Evolutionary conservation across 2,888 invertebrate species (phyloP), one percentile per base, ranked within the genome.

Genomic region (Peribatodes rhomboidaria): DNA sequence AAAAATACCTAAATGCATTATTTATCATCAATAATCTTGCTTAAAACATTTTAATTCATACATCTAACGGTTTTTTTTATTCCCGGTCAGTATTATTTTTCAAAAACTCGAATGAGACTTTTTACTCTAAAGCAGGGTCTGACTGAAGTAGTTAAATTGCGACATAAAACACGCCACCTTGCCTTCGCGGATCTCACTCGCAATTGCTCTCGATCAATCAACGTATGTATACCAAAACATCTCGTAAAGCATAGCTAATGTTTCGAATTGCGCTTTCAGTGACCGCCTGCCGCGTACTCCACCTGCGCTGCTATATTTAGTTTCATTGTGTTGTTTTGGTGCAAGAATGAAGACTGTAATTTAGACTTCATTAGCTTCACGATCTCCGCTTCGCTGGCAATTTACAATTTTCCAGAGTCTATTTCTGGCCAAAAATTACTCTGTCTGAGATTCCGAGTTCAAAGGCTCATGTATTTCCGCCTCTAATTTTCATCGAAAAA

Each of bases 261-360:
- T 75, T 78, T 76, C 75, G 72, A 73, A 74, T 78, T 81, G 77
- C 79, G 81, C 82, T 82, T 79, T 80, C 76, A 81, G 78, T 76
- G 82, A 77, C 79, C 78, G 82, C 77, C 79, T 82, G 77, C 79
- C 78, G 82, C 74, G 79, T 82, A 81, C 82, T 84, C 84, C 85
- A 86, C 85, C 87, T 87, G 86, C 81, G 78, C 65, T 74, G 83
- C 89, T 92, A 92, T 90, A 90, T 87, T 91, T 92, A 92, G 90
- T 85, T 82, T 84, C 88, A 90, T 90, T 92, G 90, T 90, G 85
- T 83, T 86, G 83, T 67, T 68, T 65, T 65, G 80, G 80, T 81
- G 83, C 85, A 82, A 81, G 83, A 84, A 85, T 84, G 82, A 83
- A 79, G 81, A 67, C 60, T 63, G 47, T 67, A 67, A 53, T 68